These are phyloP conservation scores for Indicator indicator DNA, from an alignment of 2,113 vertebrate genomes.

Conservation along the genomic window DNA sequence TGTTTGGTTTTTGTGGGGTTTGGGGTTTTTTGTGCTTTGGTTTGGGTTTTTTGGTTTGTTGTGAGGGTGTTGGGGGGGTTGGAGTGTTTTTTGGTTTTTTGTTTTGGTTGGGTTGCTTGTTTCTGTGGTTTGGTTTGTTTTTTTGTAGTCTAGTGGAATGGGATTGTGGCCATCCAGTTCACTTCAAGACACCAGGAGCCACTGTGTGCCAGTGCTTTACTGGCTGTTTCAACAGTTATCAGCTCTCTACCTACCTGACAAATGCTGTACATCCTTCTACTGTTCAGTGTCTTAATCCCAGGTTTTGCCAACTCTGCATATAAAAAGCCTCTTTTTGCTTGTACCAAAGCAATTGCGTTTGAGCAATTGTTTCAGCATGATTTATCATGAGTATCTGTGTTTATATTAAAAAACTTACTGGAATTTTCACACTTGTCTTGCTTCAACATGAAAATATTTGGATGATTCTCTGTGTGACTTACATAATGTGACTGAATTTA, in stretches of 20 bases:
- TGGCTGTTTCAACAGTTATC: not conserved
- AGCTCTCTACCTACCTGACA: not conserved
- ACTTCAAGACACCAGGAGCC: not conserved
- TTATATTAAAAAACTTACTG: not conserved
- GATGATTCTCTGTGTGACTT: not conserved
- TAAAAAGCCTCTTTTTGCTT: not conserved
- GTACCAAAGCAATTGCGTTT: not conserved
- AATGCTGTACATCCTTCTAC: not conserved
- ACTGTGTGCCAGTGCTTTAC: not conserved
- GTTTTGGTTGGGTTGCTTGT: too few species aligned
- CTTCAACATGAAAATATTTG: not conserved
- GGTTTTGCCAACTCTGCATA: not conserved
- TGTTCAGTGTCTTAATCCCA: not conserved
- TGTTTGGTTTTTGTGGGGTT: too few species aligned
- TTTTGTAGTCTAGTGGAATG: not conserved
- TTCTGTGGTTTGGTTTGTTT: not conserved
- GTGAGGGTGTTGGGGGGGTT: too few species aligned
- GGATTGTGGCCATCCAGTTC: not conserved
- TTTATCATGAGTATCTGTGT: not conserved
- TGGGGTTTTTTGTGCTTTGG: too few species aligned
- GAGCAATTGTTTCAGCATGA: not conserved
- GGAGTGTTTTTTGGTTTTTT: too few species aligned
- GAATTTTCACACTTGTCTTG: not conserved
- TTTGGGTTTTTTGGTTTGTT: rapidly evolving
- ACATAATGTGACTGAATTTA: not conserved